These are phyloP conservation scores for Chrysaora quinquecirrha DNA, from an alignment of 30 jellyfish, hydroid and myxozoan genomes.

Conservation along the genomic window DNA sequence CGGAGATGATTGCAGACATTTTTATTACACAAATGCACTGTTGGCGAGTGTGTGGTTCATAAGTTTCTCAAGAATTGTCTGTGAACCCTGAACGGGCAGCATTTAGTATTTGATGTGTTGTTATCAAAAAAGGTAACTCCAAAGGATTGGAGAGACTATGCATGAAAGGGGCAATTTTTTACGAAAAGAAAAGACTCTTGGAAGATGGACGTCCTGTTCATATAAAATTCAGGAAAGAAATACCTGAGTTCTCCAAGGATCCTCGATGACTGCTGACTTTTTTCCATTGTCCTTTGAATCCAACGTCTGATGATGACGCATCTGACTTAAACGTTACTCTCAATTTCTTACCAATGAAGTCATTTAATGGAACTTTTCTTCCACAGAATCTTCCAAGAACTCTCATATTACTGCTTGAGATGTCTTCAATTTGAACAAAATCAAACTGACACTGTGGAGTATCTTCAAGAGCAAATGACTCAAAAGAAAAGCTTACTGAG, in stretches of 20 bases:
- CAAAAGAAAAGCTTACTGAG: slow-evolving; percentile 18
- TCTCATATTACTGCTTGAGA: background rate
- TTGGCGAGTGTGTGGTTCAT: too few species aligned
- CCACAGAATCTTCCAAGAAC: slow-evolving; percentile 67
- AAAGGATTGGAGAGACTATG: too few species aligned
- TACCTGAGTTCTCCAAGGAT: background rate
- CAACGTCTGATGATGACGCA: slow-evolving; percentile 44
- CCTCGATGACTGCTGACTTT: background rate
- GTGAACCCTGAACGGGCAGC: too few species aligned
- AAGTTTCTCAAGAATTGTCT: too few species aligned
- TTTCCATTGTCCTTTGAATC: slow-evolving; percentile 85
- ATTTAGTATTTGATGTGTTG: too few species aligned
- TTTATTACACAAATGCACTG: too few species aligned
- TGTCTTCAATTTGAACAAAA: slow-evolving; percentile 37
- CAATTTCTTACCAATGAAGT: slow-evolving; percentile 43
- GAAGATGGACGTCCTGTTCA: too few species aligned
- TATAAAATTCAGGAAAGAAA: too few species aligned
- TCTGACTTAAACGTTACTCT: slow-evolving; percentile 69
- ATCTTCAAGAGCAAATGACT: slow-evolving; percentile 32
- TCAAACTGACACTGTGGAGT: slow-evolving; percentile 69
- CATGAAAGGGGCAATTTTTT: too few species aligned
- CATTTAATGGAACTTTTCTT: slow-evolving; percentile 16
- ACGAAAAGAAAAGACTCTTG: too few species aligned
- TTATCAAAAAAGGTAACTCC: too few species aligned
- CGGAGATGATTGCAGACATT: too few species aligned